phyloP scores from a whole-genome alignment of 2,113 vertebrate genomes.

The Prinia subflava region DNA sequence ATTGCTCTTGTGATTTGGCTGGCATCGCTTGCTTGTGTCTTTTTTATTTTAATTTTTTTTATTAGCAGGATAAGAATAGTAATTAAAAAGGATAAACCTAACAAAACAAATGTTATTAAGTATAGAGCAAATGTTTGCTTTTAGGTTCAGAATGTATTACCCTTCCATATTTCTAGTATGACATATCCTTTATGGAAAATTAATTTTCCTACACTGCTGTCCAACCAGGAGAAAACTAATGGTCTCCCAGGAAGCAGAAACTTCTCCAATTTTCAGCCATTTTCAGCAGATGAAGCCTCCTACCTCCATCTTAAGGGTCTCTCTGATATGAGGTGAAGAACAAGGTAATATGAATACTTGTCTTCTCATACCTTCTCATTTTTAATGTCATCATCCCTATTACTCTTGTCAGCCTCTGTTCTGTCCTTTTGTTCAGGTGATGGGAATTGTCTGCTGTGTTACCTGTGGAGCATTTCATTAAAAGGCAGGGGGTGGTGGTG shows the following conservation, averaged over 20 bases:
- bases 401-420: not conserved
- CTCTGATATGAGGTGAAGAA: not conserved
- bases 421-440: not conserved
- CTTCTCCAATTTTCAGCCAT: not conserved
- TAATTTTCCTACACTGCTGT: not conserved
- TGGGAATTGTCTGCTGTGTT: not conserved
- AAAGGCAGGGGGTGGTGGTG: fast-evolving
- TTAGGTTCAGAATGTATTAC: not conserved
- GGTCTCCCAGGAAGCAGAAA: not conserved
- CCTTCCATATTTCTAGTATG: not conserved
- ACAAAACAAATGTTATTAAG: not conserved
- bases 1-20: not conserved
- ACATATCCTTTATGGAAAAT: not conserved
- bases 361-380: not conserved
- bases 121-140: not conserved
- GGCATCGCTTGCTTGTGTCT: no score
- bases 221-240: not conserved
- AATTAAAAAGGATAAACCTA: not conserved
- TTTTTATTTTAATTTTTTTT: not conserved
- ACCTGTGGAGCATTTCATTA: not conserved
- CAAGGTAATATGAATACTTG: not conserved
- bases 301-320: no score
- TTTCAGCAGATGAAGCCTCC: not conserved
- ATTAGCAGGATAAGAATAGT: not conserved
- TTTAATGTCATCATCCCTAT: not conserved